Conservation (phyloP, 1,140 invertebrate species). For the Bombus haemorrhoidalis region DNA sequence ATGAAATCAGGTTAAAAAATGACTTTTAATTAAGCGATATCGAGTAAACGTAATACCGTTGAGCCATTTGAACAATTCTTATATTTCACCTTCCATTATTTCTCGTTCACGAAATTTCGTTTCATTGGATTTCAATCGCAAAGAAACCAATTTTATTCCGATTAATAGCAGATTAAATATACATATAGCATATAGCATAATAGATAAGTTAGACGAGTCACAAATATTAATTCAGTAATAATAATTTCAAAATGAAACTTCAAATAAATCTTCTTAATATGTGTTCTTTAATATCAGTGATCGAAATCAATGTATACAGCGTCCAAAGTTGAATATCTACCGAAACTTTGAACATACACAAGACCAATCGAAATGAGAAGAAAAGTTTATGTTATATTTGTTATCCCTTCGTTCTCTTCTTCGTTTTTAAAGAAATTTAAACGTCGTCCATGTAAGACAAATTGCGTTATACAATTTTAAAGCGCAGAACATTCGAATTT, state of each 20-base stretch:
- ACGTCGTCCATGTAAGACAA: not conserved
- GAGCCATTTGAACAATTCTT: not conserved
- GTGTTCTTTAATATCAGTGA: not conserved
- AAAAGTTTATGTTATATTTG: too few relatives aligned
- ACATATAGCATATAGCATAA: not conserved
- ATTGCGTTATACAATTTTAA: not conserved
- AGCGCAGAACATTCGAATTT: not conserved
- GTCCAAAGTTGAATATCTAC: not conserved
- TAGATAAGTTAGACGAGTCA: conserved; percentile 11
- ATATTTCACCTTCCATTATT: not conserved
- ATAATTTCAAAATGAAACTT: not conserved
- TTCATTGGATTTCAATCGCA: not conserved
- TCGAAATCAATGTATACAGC: not conserved
- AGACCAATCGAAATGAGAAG: not conserved
- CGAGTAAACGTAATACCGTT: not conserved
- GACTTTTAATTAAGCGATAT: conserved; percentile 21
- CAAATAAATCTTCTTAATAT: not conserved
- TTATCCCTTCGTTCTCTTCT: not conserved
- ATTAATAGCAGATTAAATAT: not conserved
- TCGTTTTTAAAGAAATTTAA: not conserved
- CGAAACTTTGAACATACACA: not conserved
- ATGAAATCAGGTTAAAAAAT: conserved; percentile 4
- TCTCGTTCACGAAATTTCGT: not conserved
- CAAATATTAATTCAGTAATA: not conserved
- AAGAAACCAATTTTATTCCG: not conserved